Conservation (phyloP, 1,140 invertebrate genomes). For the Pseudomyrmex gracilis region DNA sequence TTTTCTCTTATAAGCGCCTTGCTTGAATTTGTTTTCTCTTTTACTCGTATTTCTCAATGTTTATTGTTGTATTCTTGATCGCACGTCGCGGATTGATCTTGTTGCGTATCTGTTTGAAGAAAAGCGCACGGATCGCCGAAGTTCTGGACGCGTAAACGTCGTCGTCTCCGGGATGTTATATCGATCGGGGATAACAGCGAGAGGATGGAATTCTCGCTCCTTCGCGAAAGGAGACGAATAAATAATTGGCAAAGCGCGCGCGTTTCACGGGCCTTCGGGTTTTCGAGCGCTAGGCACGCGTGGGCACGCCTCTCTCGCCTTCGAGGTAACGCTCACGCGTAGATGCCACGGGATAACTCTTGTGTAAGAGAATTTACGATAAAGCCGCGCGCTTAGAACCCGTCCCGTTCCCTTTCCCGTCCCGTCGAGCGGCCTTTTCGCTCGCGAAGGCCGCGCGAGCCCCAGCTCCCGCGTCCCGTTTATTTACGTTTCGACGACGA, state of each 20-base stretch:
- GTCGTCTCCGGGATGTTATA: not conserved
- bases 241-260: constrained; percentile 57
- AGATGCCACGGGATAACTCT: constrained; percentile 67
- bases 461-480: constrained; percentile 29
- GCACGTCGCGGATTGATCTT: too few relatives aligned
- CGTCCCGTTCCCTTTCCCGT: not conserved
- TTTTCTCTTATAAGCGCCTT: too few relatives aligned
- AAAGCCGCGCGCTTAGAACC: constrained; percentile 53
- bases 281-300: constrained; percentile 64
- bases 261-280: constrained; percentile 34
- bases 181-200: not conserved
- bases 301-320: constrained; percentile 73
- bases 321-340: constrained; percentile 71
- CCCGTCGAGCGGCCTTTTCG: constrained; percentile 37
- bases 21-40: too few relatives aligned
- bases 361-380: constrained; percentile 68
- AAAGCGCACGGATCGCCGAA: too few relatives aligned
- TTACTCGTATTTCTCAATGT: too few relatives aligned
- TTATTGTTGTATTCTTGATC: too few relatives aligned
- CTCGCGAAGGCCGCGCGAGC: constrained; percentile 26
- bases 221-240: constrained; percentile 15
- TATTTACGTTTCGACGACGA: constrained; percentile 57
- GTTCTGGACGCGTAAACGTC: not conserved
- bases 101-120: too few relatives aligned
- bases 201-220: not conserved